phyloP scores from a whole-genome alignment of 2,888 invertebrate species.

The Zaprionus lineosus region DNA sequence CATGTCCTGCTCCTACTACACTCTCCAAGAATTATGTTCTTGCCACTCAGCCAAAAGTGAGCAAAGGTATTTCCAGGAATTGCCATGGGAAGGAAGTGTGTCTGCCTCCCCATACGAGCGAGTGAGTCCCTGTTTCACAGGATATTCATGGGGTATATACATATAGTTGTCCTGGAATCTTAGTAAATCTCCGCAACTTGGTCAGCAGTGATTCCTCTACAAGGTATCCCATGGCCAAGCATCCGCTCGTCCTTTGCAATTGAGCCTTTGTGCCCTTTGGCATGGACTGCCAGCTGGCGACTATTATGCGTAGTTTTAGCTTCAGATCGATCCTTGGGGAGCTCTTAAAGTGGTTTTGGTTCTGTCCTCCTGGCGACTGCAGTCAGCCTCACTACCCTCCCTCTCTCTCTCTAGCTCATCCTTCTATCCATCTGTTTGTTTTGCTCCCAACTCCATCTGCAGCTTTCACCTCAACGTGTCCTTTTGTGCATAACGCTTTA shows the following conservation, averaged over 20 bases:
- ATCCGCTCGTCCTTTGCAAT: too few species aligned
- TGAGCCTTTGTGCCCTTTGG: conserved; percentile 20
- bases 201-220: too few species aligned
- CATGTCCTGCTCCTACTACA: background rate
- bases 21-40: background rate
- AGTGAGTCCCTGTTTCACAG: background rate
- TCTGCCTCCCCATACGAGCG: too few species aligned
- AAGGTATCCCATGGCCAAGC: too few species aligned
- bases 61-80: too few species aligned
- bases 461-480: conserved; percentile 31
- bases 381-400: too few species aligned
- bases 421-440: too few species aligned
- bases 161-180: too few species aligned
- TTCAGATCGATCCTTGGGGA: conserved; percentile 70
- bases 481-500: conserved; percentile 71
- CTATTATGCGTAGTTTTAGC: conserved; percentile 66
- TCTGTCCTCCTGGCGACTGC: background rate
- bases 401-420: background rate
- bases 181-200: conserved; percentile 4
- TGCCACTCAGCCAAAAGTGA: too few species aligned
- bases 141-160: too few species aligned
- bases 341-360: conserved; percentile 58
- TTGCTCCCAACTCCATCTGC: background rate
- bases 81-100: too few species aligned
- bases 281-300: conserved; percentile 43